Evolutionary conservation across 2,888 invertebrate genomes (phyloP).

Genomic region (Macrosiphum euphorbiae): DNA sequence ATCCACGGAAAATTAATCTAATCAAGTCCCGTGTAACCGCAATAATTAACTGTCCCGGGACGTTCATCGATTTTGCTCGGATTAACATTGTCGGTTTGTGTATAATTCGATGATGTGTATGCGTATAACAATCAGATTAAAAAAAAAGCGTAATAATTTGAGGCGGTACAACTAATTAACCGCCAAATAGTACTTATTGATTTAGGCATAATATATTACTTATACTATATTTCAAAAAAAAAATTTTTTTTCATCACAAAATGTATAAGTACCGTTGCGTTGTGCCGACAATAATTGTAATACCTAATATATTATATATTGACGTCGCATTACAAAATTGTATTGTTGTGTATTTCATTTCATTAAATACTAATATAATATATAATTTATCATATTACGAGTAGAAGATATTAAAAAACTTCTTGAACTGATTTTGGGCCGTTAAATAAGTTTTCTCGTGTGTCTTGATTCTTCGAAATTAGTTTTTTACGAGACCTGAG

Average conservation of each 20-base stretch:
- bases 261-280: neutral
- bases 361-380: neutral
- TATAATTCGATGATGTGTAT: slow-evolving; percentile 10
- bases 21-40: slow-evolving; percentile 12
- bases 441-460: neutral
- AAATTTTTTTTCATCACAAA: neutral
- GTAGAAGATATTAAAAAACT: neutral
- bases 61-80: slow-evolving; percentile 4
- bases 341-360: neutral
- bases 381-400: neutral
- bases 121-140: slow-evolving; percentile 18
- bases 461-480: neutral
- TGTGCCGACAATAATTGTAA: too few relatives aligned
- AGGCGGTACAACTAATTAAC: slow-evolving; percentile 4
- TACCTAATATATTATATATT: neutral
- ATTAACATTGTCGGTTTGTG: slow-evolving; percentile 10
- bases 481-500: slow-evolving; percentile 36
- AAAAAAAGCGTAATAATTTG: slow-evolving; percentile 32
- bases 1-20: neutral
- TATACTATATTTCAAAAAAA: neutral
- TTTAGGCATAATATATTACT: neutral
- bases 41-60: slow-evolving; percentile 14
- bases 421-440: neutral
- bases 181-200: neutral
- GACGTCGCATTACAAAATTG: neutral